Evolutionary conservation across 1,140 invertebrate species (phyloP).

Genomic region (Temnothorax nylanderi): DNA sequence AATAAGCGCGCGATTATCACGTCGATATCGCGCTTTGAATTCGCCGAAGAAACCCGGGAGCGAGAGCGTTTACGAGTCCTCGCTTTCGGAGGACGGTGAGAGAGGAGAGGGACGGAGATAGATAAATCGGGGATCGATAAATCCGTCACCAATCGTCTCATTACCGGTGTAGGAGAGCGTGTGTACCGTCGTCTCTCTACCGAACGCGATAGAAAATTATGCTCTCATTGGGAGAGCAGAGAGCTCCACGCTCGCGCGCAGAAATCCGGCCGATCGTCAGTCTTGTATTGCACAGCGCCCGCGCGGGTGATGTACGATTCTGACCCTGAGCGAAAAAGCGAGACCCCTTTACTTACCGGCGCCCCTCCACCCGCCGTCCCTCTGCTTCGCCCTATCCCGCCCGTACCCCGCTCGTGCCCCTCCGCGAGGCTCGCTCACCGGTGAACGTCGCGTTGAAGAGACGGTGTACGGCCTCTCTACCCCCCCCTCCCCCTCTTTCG

Average conservation of each 20-base stretch:
- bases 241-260: slow-evolving; percentile 46
- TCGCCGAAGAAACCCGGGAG: slow-evolving; percentile 20
- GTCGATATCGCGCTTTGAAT: background rate
- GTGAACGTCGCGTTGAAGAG: slow-evolving; percentile 62
- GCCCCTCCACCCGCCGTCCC: slow-evolving; percentile 18
- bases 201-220: slow-evolving; percentile 73
- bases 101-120: slow-evolving; percentile 22
- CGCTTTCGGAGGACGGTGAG: slow-evolving; percentile 1
- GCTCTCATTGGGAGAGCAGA: slow-evolving; percentile 60
- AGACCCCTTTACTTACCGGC: slow-evolving; percentile 54
- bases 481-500: slow-evolving; percentile 14
- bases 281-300: slow-evolving; percentile 65
- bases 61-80: slow-evolving; percentile 1
- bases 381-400: slow-evolving; percentile 41
- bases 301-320: slow-evolving; percentile 82
- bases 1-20: background rate
- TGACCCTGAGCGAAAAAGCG: slow-evolving; percentile 83
- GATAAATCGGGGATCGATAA: slow-evolving; percentile 69
- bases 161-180: slow-evolving; percentile 66
- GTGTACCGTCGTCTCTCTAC: background rate
- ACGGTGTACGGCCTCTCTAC: slow-evolving; percentile 36
- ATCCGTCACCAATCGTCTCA: slow-evolving; percentile 79
- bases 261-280: slow-evolving; percentile 78
- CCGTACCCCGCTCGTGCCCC: slow-evolving; percentile 22
- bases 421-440: slow-evolving; percentile 32